Percentiles rank a stretch among this genome's conserved stretches.
phyloP scores from a whole-genome alignment of 2,888 invertebrate genomes.

The Mycalesis mineus region DNA sequence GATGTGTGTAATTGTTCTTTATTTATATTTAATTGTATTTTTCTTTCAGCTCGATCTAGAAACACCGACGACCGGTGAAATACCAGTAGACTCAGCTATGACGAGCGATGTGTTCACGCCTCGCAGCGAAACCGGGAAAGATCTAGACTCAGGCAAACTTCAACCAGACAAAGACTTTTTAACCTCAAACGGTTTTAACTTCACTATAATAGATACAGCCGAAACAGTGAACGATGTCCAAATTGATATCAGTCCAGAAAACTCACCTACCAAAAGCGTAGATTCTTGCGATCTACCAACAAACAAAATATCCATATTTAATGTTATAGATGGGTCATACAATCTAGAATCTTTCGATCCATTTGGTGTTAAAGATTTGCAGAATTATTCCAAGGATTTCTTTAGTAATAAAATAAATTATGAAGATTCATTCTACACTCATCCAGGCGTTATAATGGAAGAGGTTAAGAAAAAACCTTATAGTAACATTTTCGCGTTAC shows the following conservation, averaged over 20 bases:
- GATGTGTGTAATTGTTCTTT: neutral
- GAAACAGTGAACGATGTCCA: constrained; percentile 44
- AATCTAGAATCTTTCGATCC: constrained; percentile 66
- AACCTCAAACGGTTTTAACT: constrained; percentile 61
- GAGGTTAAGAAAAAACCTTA: constrained; percentile 66
- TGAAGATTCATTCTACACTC: constrained; percentile 48
- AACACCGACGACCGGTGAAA: constrained; percentile 71
- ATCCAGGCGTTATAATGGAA: constrained; percentile 61
- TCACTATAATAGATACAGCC: constrained; percentile 52
- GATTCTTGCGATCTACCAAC: constrained; percentile 29
- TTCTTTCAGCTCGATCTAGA: constrained; percentile 61
- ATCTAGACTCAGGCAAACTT: constrained; percentile 41
- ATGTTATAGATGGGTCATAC: constrained; percentile 71
- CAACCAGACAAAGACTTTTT: constrained; percentile 54
- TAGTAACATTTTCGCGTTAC: constrained; percentile 58
- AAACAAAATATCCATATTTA: constrained; percentile 53
- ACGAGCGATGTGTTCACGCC: constrained; percentile 59
- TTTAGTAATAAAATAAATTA: constrained; percentile 48
- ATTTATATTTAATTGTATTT: neutral
- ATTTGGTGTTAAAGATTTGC: constrained; percentile 58
- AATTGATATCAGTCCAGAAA: constrained; percentile 38
- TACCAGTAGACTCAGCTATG: constrained; percentile 56
- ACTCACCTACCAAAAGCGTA: constrained; percentile 46
- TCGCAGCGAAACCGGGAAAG: constrained; percentile 50
- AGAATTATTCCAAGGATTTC: constrained; percentile 46